Base-by-base conservation (phyloP, 1,140 invertebrate species). In the Helicoverpa zea region DNA sequence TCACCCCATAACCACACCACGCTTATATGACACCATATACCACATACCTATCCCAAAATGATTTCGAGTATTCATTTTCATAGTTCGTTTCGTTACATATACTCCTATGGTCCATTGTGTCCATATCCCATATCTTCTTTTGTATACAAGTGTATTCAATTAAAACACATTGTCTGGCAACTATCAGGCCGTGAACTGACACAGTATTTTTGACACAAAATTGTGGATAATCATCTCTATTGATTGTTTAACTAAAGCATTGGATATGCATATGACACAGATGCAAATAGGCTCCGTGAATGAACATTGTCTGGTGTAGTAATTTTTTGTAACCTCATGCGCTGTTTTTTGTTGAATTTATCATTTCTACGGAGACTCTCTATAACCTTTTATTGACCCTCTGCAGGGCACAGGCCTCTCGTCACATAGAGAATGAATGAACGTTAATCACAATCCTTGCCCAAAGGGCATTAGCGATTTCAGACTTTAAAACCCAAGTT, bases 151-250 rank as follows among this genome's bases (percentile, higher is more conserved):
- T 58, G 54, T 74, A 74, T 74, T 74, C 54, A 59, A 74, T 74
- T 74, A 74, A 49, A 51, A 63, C 14, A 16, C 59, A 76, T 76
- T 76, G 74, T 76, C 10, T 47, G 12, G 35, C 11, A 18, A 30
- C 47, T 64, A 63, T 76, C 74, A 76, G 74, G 29, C 29, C 74
- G 59, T 76, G 59, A 76, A 63, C 29, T 63, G 59, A 56, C 29
- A 51, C 11, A 59, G 29, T 74, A 74, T 49, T 58, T 74, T 58
- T 58, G 29, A 11, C 52, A 58, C 35, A 18, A 51, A 58, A 47
- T 47, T 9, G 12, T 30, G 49, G 52, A 35, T 72, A 54, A 13
- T 35, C 13, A 54, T 72, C 68, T 72, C 49, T 18, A 54, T 72
- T 72, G 13, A 54, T 54, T 30, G 49, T 54, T 10, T 29, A 7